Percentiles rank a stretch among this genome's conserved stretches.
Evolutionary conservation across 1,140 invertebrate genomes (phyloP).

Genomic region (Bilobella aurantiaca): DNA sequence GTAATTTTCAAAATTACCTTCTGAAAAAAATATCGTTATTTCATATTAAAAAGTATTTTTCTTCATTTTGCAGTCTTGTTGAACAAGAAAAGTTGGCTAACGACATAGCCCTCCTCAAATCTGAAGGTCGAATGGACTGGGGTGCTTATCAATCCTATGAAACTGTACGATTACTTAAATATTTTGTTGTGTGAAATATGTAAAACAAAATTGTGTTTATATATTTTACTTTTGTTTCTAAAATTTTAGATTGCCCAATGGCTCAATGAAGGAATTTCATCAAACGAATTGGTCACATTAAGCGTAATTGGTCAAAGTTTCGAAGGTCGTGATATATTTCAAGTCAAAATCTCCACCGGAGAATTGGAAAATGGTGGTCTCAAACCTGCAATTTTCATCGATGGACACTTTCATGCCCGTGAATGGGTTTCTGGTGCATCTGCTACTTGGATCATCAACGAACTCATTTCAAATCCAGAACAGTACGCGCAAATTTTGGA

Average conservation of each 20-base stretch:
- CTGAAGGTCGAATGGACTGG: background rate
- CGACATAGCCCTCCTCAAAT: too few relatives aligned
- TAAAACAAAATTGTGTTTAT: too few relatives aligned
- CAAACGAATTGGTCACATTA: slow-evolving; percentile 35
- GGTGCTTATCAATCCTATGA: background rate
- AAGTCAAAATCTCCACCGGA: slow-evolving; percentile 46
- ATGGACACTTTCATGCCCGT: slow-evolving; percentile 48
- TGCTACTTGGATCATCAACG: slow-evolving; percentile 52
- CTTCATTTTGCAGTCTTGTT: too few relatives aligned
- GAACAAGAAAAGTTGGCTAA: too few relatives aligned
- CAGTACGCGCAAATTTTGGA: slow-evolving; percentile 36
- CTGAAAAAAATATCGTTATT: too few relatives aligned
- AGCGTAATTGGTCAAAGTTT: slow-evolving; percentile 46
- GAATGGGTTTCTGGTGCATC: slow-evolving; percentile 61
- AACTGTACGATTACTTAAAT: too few relatives aligned
- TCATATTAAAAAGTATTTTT: too few relatives aligned
- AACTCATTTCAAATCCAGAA: slow-evolving; percentile 42
- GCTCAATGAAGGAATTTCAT: background rate
- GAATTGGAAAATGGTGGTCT: slow-evolving; percentile 14
- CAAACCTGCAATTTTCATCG: slow-evolving; percentile 33
- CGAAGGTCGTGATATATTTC: slow-evolving; percentile 51
- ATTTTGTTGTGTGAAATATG: too few relatives aligned
- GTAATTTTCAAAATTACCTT: too few relatives aligned
- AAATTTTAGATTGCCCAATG: background rate
- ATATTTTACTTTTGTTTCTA: background rate